Base-by-base conservation (phyloP, 2,888 invertebrate genomes). In the Lasiommata megera region DNA sequence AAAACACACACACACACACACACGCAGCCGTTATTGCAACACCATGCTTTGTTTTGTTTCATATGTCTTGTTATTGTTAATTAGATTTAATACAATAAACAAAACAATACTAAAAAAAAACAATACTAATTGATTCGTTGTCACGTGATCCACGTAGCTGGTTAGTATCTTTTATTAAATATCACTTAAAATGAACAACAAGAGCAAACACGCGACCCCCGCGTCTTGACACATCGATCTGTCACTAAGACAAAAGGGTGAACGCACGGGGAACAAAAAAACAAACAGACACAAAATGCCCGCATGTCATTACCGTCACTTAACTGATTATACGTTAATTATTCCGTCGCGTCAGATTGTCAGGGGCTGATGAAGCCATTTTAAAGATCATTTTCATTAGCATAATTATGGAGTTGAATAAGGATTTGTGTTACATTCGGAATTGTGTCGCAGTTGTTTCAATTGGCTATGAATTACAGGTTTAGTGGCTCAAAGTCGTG, bases 231-330 rank as follows among this genome's bases (percentile, higher is more conserved):
- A 56, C 64, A 63, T 58, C 63, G 56, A 69, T 63, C 61, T 64
- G 55, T 63, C 61, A 61, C 56, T 70, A 72, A 77, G 72, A 74
- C 73, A 76, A 80, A 74, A 82, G 84, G 84, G 82, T 84, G 77
- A 80, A 79, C 52, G 81, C 63, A 73, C 81, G 72, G 71, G 70
- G 65, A 73, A 78, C 72, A 74, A 81, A 83, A 79, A 69, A 77
- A 80, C 82, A 84, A 76, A 73, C 74, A 74, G 63, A 65, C 70
- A 67, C 68, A 68, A 68, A 63, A 63, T 48, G 67, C 88, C 88
- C 87, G 88, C 87, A 87, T 88, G 85, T 81, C 86, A 84, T 88
- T 87, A 86, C 79, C 80, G 82, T 80, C 86, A 87, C 83, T 88
- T 86, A 85, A 80, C 79, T 80, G 82, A 85, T 86, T 84, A 85